Base-by-base conservation (phyloP, 2,113 vertebrate species). In the Microcebus griseorufus region DNA sequence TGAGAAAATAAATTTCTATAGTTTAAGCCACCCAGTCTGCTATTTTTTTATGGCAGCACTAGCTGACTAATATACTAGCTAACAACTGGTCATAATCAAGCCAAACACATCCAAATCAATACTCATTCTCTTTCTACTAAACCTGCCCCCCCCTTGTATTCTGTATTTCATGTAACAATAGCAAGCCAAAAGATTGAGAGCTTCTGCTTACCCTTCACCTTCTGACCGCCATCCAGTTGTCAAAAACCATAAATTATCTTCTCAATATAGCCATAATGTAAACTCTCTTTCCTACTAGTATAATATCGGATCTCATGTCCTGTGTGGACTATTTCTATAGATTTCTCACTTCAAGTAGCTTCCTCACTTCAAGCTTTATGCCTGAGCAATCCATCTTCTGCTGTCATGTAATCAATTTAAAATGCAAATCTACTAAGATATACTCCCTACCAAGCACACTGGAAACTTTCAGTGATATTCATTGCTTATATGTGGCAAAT, bases 371-470 rank as follows among this genome's bases (percentile, higher is more conserved):
- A 72, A 76, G 23, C 84, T 96, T 94, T 72, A 92, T 29, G 75
- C 16, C 27, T 58, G 62, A 96, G 22, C 48, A 92, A 96, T 95
- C 9, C 37, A 96, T 90, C 80, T 85, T 92, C n/a, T 42, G 11
- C 70, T 94, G 76, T 42, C 78, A 94, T 16, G 78, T 55, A 94
- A 96, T 88, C 60, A 37, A 34, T 60, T 79, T 65, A 95, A 95
- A 90, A 94, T 69, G n/a, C 27, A 82, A 88, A 94, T 67, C 16
- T 60, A 79, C 64, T 22, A 87, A 53, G 12, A 22, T 3, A 13
- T 48, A 32, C 27, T 53, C 25, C 5, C 39, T 9, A 69, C 4
- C 70, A 18, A 6, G 34, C 9, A 55, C 3, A 76, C 20, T 76
- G 82, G 69, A 93, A 42, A 58, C 16, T 55, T 85, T 64, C 48